Base-by-base conservation (phyloP, 2,797 vertebrate species). In the Setipinna tenuifilis region DNA sequence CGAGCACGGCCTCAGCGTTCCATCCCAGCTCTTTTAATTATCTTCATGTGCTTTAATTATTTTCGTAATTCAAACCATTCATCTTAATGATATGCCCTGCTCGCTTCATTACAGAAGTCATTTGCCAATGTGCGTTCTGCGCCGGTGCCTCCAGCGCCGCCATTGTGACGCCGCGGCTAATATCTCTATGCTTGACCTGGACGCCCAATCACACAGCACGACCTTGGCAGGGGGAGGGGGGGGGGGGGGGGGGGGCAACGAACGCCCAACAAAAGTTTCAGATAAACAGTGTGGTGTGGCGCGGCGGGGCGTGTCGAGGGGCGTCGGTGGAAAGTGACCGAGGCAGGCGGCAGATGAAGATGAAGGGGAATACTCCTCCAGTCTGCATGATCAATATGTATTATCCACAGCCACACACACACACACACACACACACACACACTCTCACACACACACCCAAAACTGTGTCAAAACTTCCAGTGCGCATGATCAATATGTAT, bases 1-100 rank as follows among this genome's bases (percentile, higher is more conserved):
- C 58, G 71, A 83, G 87, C 35, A 87, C 83, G 90, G 90, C 88
- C 1, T 88, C 86, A 19, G 87, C 75, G 88, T 93, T 94, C 90
- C 92, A 91, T 87, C 88, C 92, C 86, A 92, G 85, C 88, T 91
- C 89, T 92, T 95, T 95, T 95, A 95, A 95, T 96, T 94, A 95
- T 91, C 94, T 94, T 92, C 86, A 89, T 90, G 91, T 86, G 90
- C 92, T 94, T 94, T 93, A 94, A 95, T 95, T 91, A 90, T 91
- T 94, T 88, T 89, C 89, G 89, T 90, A 92, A 93, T 91, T 92
- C 92, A 88, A 89, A 90, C 90, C 88, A 94, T 94, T 94, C 91
- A 88, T 94, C 92, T 93, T 94, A 92, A 95, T 95, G 93, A 95
- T 91, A 87, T 90, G 92, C 93, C 93, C 92, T 92, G 91, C 92